Conservation (phyloP, 2,113 vertebrate species). For the Onychorhynchus coronatus region DNA sequence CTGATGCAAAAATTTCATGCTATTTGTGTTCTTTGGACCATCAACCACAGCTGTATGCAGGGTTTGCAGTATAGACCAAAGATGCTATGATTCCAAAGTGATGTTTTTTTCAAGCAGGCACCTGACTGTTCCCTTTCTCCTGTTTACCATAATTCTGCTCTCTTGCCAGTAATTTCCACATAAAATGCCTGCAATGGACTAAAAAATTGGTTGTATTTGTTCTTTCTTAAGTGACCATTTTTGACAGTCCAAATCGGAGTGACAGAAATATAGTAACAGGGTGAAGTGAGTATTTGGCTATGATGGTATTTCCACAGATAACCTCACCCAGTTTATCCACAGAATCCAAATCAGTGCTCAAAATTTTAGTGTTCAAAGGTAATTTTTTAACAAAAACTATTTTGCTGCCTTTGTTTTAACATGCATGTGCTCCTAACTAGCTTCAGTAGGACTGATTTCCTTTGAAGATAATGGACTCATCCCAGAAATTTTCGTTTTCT, state of each 20-base stretch:
- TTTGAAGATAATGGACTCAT: neutral
- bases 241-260: neutral
- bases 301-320: neutral
- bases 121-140: neutral
- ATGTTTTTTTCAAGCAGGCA: neutral
- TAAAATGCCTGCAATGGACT: neutral
- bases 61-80: neutral
- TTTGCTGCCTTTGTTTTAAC: neutral
- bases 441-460: neutral
- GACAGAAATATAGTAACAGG: neutral
- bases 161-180: neutral
- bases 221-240: neutral
- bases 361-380: neutral
- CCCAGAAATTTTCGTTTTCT: neutral
- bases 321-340: neutral
- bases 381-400: neutral
- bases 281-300: neutral
- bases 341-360: neutral
- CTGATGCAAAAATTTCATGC: neutral
- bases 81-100: neutral
- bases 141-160: neutral
- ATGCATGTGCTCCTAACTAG: neutral
- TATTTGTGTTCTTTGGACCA: neutral
- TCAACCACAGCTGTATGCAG: neutral
- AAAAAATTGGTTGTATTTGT: neutral